These are phyloP conservation scores for Plectrocnemia conspersa DNA, from an alignment of 1,140 invertebrate genomes.

Conservation along the genomic window DNA sequence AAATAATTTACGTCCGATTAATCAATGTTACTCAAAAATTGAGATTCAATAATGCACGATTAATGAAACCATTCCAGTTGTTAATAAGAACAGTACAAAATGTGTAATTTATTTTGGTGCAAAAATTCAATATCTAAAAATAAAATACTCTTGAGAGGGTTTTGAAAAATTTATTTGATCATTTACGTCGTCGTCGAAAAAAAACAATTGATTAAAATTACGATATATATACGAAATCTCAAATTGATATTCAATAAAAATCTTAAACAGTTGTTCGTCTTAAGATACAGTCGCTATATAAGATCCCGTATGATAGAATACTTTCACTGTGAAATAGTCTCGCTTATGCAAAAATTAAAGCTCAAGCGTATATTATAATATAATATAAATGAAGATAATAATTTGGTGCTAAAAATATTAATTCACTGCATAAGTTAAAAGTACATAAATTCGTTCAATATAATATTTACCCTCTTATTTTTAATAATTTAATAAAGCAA, in stretches of 20 bases:
- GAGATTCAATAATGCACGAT: conserved; percentile 28
- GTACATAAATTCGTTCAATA: too few species aligned
- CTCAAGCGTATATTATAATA: neutral
- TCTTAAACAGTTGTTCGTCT: conserved; percentile 13
- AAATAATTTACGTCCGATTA: conserved; percentile 17
- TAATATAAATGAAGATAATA: too few species aligned
- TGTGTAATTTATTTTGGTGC: conserved; percentile 31
- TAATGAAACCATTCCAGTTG: conserved; percentile 34
- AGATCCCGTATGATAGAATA: conserved; percentile 21
- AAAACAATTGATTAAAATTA: too few species aligned
- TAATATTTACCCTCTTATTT: too few species aligned
- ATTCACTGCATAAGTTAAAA: too few species aligned
- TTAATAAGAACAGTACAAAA: conserved; percentile 34
- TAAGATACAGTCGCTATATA: conserved; percentile 5
- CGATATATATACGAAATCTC: too few species aligned
- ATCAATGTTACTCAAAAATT: conserved; percentile 32
- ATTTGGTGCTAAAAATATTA: too few species aligned
- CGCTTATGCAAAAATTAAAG: conserved; percentile 10
- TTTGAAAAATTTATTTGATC: conserved; percentile 30
- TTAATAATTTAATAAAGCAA: too few species aligned
- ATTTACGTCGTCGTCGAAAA: conserved; percentile 19
- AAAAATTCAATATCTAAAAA: conserved; percentile 14
- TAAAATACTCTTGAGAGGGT: conserved; percentile 24
- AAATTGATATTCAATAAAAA: conserved; percentile 27
- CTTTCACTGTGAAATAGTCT: conserved; percentile 29